Evolutionary conservation across 30 jellyfish, hydroid and myxozoan species (phyloP).

Genomic region (Aurelia sp.): DNA sequence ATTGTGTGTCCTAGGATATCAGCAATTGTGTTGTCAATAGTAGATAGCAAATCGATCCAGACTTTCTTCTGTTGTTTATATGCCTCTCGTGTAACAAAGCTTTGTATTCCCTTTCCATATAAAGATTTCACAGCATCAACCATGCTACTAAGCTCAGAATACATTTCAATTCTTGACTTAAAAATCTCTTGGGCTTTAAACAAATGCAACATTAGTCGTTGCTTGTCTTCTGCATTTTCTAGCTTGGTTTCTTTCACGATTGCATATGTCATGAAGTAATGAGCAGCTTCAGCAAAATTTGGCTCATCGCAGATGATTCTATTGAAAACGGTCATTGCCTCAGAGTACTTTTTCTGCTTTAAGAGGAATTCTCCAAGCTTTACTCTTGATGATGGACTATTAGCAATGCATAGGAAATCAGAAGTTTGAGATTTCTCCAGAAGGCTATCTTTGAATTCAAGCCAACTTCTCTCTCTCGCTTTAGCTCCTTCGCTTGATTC

Average conservation of each 20-base stretch:
- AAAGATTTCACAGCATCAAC: neutral
- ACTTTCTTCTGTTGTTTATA: neutral
- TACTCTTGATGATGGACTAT: neutral
- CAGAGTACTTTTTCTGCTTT: neutral
- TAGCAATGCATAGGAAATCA: neutral
- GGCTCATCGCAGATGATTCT: neutral
- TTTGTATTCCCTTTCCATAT: neutral
- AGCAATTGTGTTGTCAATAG: neutral
- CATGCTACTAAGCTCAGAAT: slow-evolving; percentile 2
- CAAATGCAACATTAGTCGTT: neutral
- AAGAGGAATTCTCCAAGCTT: neutral
- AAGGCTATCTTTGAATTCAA: neutral
- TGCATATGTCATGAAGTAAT: neutral
- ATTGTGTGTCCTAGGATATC: slow-evolving; percentile 15
- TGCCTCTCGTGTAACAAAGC: neutral
- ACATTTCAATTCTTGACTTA: neutral
- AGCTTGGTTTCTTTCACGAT: slow-evolving; percentile 12
- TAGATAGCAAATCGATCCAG: neutral
- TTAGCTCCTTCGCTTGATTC: neutral
- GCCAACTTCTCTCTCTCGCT: slow-evolving; percentile 8
- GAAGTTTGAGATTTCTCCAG: neutral
- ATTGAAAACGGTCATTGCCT: neutral
- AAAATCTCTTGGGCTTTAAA: neutral
- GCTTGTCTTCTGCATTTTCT: neutral
- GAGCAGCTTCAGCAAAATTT: slow-evolving; percentile 15